phyloP scores from a whole-genome alignment of 2,113 vertebrate genomes.

The Limnothrissa miodon region DNA sequence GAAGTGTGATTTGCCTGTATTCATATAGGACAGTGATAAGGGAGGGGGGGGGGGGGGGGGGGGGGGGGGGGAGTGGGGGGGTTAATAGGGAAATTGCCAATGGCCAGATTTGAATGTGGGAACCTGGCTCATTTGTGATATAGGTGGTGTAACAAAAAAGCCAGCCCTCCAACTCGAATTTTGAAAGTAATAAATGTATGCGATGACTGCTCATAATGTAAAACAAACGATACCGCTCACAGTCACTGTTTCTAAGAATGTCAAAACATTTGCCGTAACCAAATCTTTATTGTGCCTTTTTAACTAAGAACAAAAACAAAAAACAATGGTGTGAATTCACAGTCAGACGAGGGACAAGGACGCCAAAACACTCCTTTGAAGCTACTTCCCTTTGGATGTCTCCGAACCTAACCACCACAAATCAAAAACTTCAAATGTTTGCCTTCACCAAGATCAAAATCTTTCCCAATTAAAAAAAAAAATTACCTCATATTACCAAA shows the following conservation, averaged over 20 bases:
- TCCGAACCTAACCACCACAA: not conserved
- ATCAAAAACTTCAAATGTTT: not conserved
- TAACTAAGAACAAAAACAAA: not conserved
- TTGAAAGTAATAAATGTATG: not conserved
- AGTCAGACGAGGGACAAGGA: not conserved
- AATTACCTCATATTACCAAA: conserved; percentile 11
- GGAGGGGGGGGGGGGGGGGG: too few relatives aligned
- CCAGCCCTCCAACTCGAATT: too few relatives aligned
- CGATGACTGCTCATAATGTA: not conserved
- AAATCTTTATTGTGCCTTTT: conserved; percentile 2
- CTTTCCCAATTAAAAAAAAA: not conserved
- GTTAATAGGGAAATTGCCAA: too few relatives aligned
- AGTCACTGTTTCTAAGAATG: not conserved
- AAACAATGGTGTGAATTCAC: not conserved
- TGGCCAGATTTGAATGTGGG: not conserved
- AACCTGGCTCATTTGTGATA: too few relatives aligned
- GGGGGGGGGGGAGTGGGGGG: too few relatives aligned
- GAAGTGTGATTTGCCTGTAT: too few relatives aligned
- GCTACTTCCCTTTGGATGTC: not conserved
- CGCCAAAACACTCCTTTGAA: not conserved
- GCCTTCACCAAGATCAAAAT: not conserved
- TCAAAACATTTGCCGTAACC: not conserved
- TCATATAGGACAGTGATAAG: too few relatives aligned
- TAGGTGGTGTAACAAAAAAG: too few relatives aligned
- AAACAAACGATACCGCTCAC: too few relatives aligned